A percentile compares a stretch with the other conserved stretches of the same genome.
Evolutionary conservation across 2,888 invertebrate genomes (phyloP).

Genomic region (Lucinisca nassula): DNA sequence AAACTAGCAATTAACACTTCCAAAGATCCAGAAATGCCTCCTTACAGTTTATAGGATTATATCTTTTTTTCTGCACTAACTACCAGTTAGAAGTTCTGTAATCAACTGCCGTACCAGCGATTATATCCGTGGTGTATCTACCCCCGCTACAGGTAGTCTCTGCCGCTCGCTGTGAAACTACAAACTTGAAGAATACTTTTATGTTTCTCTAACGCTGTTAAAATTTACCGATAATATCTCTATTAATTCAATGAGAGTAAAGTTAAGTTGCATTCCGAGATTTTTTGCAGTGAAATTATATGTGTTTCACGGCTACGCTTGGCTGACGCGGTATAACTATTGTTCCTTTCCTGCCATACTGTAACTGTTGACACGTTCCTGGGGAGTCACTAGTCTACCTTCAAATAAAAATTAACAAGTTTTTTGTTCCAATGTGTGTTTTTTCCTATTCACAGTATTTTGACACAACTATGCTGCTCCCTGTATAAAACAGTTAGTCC

Average conservation of each 20-base stretch:
- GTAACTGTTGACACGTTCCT: constrained; percentile 30
- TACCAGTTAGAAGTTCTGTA: neutral
- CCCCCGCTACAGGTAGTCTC: neutral
- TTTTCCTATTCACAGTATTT: neutral
- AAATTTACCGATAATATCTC: constrained; percentile 3
- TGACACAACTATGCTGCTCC: neutral
- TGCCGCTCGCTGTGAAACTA: neutral
- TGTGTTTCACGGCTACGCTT: constrained; percentile 20
- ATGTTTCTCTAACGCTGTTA: neutral
- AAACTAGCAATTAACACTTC: constrained; percentile 60
- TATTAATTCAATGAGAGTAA: neutral
- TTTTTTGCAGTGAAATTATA: constrained; percentile 5
- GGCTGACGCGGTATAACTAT: constrained; percentile 32
- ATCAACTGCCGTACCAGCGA: neutral
- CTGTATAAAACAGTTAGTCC: neutral
- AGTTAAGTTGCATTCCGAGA: neutral
- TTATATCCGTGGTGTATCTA: constrained; percentile 6
- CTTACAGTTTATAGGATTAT: constrained; percentile 17
- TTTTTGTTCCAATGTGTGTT: neutral
- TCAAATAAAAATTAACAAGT: neutral
- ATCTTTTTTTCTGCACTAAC: neutral
- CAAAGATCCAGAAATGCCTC: constrained; percentile 7
- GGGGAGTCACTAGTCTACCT: neutral
- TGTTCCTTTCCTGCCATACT: constrained; percentile 16
- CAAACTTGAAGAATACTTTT: neutral